These are phyloP conservation scores for Eristalis tenax DNA, from an alignment of 2,888 invertebrate species.

Conservation along the genomic window DNA sequence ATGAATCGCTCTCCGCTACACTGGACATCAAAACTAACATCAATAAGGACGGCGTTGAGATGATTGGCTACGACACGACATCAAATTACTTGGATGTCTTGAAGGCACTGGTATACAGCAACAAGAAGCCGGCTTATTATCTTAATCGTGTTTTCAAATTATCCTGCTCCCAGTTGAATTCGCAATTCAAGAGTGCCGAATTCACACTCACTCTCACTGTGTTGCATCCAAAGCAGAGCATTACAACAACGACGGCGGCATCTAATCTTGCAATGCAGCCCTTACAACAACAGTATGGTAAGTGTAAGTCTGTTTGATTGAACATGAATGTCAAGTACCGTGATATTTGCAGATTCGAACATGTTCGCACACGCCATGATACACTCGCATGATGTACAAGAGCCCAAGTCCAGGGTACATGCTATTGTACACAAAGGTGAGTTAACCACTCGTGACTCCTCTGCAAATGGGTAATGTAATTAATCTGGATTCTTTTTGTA, in stretches of 20 bases:
- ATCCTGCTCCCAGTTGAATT: conserved; percentile 96
- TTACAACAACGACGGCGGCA: conserved; percentile 83
- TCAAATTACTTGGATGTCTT: conserved; percentile 79
- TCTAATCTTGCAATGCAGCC: conserved; percentile 82
- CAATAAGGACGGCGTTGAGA: conserved; percentile 91
- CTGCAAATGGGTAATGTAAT: no score
- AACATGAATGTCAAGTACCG: no score
- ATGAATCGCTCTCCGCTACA: conserved; percentile 79
- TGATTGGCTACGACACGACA: conserved; percentile 80
- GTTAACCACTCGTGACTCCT: not conserved
- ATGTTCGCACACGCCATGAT: conserved; percentile 80
- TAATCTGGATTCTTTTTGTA: not conserved
- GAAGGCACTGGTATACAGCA: conserved; percentile 90
- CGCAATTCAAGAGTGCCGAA: conserved; percentile 96
- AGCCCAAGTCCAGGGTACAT: conserved; percentile 78
- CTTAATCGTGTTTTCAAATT: conserved; percentile 97
- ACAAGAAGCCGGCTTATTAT: conserved; percentile 97
- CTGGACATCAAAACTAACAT: conserved; percentile 85
- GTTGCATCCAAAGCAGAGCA: conserved; percentile 89
- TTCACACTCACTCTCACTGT: conserved; percentile 96
- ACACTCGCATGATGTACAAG: conserved; percentile 80
- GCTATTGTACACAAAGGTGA: conserved; percentile 78
- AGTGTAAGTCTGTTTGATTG: not conserved
- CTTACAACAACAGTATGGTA: conserved; percentile 71
- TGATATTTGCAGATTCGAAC: conserved; percentile 79